These are phyloP conservation scores for Suillia variegata DNA, from an alignment of 2,888 invertebrate genomes.

Conservation along the genomic window DNA sequence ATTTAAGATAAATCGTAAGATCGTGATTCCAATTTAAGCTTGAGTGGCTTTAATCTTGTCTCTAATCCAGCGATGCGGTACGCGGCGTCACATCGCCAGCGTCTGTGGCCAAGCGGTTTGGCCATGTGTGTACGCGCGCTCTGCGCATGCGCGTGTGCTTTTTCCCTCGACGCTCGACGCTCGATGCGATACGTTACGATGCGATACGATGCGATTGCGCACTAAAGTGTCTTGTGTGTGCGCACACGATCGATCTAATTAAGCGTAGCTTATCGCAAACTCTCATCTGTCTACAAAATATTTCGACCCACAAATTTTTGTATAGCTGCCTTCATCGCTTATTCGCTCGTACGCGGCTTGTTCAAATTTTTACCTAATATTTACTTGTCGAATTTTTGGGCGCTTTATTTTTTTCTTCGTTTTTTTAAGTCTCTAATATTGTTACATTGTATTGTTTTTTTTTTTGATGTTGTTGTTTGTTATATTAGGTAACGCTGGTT, in stretches of 20 bases:
- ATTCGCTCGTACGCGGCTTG: no score
- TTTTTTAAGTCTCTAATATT: not conserved
- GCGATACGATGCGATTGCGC: no score
- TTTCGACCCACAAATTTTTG: not conserved
- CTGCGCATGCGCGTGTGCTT: conserved; percentile 9
- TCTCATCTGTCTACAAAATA: conserved; percentile 30
- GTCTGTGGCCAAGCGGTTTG: not conserved
- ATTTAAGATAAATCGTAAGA: conserved; percentile 43
- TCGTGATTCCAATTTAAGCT: conserved; percentile 45
- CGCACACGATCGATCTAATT: conserved; percentile 38
- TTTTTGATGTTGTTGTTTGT: conserved; percentile 5
- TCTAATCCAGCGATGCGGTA: not conserved
- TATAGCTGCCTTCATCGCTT: conserved; percentile 12
- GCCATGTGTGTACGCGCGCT: conserved; percentile 4
- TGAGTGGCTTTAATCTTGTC: conserved; percentile 38
- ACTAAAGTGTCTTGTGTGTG: not conserved
- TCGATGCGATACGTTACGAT: no score
- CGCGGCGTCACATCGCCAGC: no score
- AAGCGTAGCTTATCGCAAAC: conserved; percentile 35
- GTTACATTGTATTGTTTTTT: conserved; percentile 1
- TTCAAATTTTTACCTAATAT: conserved; percentile 7
- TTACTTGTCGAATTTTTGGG: not conserved
- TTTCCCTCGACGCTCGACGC: not conserved
- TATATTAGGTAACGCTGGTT: conserved; percentile 11
- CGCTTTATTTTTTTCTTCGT: not conserved